Base-by-base conservation (phyloP, 2,113 vertebrate genomes). In the Macquaria australasica region DNA sequence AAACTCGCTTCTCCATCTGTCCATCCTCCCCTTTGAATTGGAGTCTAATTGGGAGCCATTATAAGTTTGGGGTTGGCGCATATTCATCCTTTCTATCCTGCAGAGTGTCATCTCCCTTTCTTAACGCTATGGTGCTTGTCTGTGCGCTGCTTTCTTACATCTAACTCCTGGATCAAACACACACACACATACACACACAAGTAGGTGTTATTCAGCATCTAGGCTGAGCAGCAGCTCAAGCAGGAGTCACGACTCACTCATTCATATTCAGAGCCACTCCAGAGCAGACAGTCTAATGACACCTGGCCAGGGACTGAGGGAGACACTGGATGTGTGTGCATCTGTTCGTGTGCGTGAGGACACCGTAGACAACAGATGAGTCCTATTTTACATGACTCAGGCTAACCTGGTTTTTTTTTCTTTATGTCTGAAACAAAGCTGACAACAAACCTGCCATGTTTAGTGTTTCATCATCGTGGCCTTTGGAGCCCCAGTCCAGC, bases 221-320 rank as follows among this genome's bases (percentile, higher is more conserved):
- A 0, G 6, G 34, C 21, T 72, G 58, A 74, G 67, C 58, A 37
- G 88, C 71, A 79, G 77, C 75, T 80, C 20, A 41, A 70, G 62
- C 55, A 50, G 72, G 82, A 92, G 90, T 94, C 94, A 94, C 93
- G 93, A 94, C 94, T 87, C 82, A 59, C 87, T 93, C 81, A 92
- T 94, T 93, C 77, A 93, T 93, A 94, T 95, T 91, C 92, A 93
- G 83, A 75, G 9, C 86, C 88, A 86, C 91, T 90, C 74, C 81
- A 87, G 39, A 75, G 86, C 75, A 80, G 73, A 86, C 72, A 9
- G 77, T 69, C 84, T 89, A 86, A 92, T 83, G 87, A 87, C 87
- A 90, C 90, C 90, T 88, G 87, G 84, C 20, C 83, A 58, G 70
- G 34, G 45, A 64, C 56, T 15, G n/a, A 55, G 25, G 20, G 74